Percentiles rank a stretch among this genome's conserved stretches.
Evolutionary conservation across 2,113 vertebrate genomes (phyloP).

Genomic region (Alosa alosa): DNA sequence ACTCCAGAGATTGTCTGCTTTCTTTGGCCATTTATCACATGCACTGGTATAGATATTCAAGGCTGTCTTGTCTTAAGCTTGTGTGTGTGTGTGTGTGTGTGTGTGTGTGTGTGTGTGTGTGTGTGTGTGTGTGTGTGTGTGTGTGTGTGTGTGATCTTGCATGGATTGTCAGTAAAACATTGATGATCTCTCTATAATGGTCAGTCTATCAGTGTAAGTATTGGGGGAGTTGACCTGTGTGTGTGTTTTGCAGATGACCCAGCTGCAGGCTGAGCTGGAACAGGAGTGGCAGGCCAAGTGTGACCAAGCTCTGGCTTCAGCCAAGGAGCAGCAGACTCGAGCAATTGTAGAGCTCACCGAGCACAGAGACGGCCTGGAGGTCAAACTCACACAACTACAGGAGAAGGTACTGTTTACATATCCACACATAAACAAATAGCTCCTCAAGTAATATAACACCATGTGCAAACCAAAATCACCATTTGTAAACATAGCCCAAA

Average conservation of each 20-base stretch:
- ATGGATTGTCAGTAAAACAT: background rate
- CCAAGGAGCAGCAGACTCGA: slow-evolving; percentile 75
- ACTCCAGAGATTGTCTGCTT: background rate
- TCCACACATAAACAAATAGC: background rate
- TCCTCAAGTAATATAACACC: background rate
- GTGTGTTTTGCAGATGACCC: slow-evolving; percentile 66
- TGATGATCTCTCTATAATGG: background rate
- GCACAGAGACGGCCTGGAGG: slow-evolving; percentile 75
- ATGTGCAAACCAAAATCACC: background rate
- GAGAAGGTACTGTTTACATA: slow-evolving; percentile 71
- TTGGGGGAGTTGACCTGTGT: background rate
- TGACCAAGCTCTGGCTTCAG: slow-evolving; percentile 69
- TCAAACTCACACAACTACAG: slow-evolving; percentile 74
- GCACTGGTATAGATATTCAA: background rate
- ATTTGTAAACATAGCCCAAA: background rate
- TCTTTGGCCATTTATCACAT: background rate
- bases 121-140: too few relatives aligned
- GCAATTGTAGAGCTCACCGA: slow-evolving; percentile 74
- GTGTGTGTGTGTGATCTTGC: background rate
- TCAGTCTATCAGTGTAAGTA: background rate
- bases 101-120: too few relatives aligned
- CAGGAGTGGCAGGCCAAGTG: slow-evolving; percentile 79
- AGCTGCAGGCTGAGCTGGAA: slow-evolving; percentile 82
- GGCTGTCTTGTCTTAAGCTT: background rate
- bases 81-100: too few relatives aligned